A percentile compares a stretch with the other conserved stretches of the same genome.
Evolutionary conservation across 2,888 invertebrate species (phyloP).

Genomic region (Timandra comae): DNA sequence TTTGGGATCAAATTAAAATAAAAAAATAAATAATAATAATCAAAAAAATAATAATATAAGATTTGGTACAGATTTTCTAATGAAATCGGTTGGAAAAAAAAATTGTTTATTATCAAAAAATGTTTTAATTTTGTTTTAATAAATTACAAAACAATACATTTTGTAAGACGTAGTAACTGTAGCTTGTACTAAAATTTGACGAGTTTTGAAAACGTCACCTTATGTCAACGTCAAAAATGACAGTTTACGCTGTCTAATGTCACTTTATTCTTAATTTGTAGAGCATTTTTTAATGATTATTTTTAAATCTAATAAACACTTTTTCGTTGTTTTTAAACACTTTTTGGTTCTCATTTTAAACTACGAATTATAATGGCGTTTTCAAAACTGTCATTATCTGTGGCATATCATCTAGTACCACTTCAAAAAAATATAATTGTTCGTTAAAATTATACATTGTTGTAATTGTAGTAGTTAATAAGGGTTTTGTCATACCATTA

Average conservation of each 20-base stretch:
- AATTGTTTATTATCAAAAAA: not conserved
- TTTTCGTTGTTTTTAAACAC: no score
- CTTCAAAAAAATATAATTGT: constrained; percentile 20
- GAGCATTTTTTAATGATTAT: not conserved
- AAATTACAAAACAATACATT: not conserved
- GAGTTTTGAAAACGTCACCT: constrained; percentile 2
- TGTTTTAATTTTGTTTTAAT: not conserved
- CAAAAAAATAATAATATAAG: constrained; percentile 15
- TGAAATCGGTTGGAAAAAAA: constrained; percentile 2
- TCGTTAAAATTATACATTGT: constrained; percentile 40
- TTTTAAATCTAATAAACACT: no score
- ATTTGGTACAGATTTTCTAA: constrained; percentile 9
- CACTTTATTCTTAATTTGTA: not conserved
- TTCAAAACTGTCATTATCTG: constrained; percentile 34
- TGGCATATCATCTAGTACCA: constrained; percentile 69
- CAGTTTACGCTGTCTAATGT: no score
- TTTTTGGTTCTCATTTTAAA: no score
- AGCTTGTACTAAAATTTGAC: not conserved
- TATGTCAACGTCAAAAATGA: no score
- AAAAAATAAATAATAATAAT: constrained; percentile 19
- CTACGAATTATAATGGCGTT: constrained; percentile 29
- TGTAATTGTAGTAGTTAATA: constrained; percentile 70
- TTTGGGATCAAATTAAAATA: constrained; percentile 62
- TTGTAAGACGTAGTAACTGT: not conserved
- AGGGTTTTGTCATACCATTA: constrained; percentile 51